These are phyloP conservation scores for Colinus virginianus DNA, from an alignment of 2,113 vertebrate species.

Conservation along the genomic window DNA sequence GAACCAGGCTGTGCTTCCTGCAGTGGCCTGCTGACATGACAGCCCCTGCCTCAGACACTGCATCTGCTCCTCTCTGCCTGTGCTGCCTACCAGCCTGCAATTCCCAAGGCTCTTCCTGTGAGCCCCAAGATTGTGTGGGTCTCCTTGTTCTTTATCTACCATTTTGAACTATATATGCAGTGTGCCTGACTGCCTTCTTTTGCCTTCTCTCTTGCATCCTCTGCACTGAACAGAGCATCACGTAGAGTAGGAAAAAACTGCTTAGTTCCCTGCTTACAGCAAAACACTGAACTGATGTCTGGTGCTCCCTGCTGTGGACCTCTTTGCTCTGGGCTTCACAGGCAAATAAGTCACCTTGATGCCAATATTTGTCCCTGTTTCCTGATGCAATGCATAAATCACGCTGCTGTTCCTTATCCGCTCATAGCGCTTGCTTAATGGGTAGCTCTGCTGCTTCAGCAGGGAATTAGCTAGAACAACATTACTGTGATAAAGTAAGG, in stretches of 20 bases:
- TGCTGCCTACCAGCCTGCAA: not conserved
- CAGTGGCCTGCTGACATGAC: not conserved
- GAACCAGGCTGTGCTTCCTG: not conserved
- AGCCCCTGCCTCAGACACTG: not conserved
- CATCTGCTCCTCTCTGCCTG: not conserved
- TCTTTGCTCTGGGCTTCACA: not conserved
- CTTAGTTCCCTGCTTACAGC: not conserved
- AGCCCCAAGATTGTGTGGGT: not conserved
- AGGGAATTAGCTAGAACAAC: slow-evolving; percentile 58
- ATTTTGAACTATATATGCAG: not conserved
- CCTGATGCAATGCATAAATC: slow-evolving; percentile 45
- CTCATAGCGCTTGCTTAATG: slow-evolving; percentile 19
- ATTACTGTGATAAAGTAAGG: slow-evolving; percentile 47
- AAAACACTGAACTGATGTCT: not conserved
- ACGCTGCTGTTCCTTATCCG: slow-evolving; percentile 58
- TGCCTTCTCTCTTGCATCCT: not conserved
- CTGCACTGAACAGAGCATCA: not conserved
- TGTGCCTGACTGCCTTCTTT: not conserved
- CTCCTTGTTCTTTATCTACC: not conserved
- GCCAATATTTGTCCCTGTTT: slow-evolving; percentile 38
- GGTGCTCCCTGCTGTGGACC: not conserved
- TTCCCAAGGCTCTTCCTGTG: not conserved
- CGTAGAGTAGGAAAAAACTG: not conserved
- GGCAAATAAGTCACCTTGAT: slow-evolving; percentile 64
- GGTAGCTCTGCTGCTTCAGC: slow-evolving; percentile 63